phyloP scores from a whole-genome alignment of 2,113 vertebrate genomes.

The Albula goreensis region DNA sequence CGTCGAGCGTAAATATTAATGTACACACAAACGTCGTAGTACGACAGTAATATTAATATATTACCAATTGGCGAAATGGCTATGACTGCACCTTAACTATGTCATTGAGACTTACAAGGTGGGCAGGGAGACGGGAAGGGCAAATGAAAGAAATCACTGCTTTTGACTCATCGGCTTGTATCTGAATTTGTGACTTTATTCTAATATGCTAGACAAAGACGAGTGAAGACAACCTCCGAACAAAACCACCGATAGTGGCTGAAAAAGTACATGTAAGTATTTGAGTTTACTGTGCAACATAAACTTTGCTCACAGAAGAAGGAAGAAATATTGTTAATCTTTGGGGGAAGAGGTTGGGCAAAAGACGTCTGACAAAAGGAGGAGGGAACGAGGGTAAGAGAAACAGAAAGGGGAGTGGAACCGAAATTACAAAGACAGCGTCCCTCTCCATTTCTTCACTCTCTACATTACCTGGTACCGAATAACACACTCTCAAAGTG shows the following conservation, averaged over 20 bases:
- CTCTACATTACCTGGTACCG: background rate
- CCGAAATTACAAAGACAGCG: slow-evolving; percentile 12
- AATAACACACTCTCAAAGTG: background rate
- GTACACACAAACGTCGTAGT: no score
- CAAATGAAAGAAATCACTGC: background rate
- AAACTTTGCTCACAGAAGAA: background rate
- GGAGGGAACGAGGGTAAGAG: background rate
- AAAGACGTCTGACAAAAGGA: background rate
- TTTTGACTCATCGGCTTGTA: background rate
- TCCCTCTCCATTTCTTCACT: slow-evolving; percentile 28
- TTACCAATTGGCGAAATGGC: no score
- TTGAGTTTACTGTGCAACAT: background rate
- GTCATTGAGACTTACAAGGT: no score
- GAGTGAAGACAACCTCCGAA: background rate
- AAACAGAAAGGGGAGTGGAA: background rate
- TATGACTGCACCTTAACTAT: no score
- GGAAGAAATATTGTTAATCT: background rate
- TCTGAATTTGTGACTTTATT: background rate
- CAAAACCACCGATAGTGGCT: background rate
- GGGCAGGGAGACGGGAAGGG: background rate
- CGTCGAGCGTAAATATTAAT: no score
- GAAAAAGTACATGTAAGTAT: background rate
- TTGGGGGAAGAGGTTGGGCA: background rate
- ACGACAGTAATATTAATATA: no score
- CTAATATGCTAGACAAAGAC: background rate